Evolutionary conservation across 2,797 vertebrate species (phyloP).

Genomic region (Cuculus canorus): DNA sequence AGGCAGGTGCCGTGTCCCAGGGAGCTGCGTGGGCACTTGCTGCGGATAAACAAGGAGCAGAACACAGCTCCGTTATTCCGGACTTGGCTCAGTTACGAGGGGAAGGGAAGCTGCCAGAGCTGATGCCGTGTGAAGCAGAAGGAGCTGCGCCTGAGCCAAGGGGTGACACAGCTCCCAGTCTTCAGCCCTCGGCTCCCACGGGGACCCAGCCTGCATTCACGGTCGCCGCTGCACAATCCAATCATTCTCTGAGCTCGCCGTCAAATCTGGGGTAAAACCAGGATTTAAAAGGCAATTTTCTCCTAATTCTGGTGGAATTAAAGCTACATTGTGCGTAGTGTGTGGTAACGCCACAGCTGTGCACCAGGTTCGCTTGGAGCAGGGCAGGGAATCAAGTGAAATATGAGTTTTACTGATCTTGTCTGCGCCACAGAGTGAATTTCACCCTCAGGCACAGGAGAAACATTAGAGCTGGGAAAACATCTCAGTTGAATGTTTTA

Average conservation of each 20-base stretch:
- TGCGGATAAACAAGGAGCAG: neutral
- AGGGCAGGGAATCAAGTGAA: neutral
- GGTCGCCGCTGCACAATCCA: fast-evolving
- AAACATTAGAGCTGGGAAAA: neutral
- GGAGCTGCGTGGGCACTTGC: neutral
- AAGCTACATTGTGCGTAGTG: neutral
- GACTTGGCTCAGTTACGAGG: neutral
- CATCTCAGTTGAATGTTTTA: neutral
- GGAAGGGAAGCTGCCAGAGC: neutral
- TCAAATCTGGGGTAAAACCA: neutral
- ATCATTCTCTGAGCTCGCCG: fast-evolving
- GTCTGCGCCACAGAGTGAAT: neutral
- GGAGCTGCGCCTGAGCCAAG: neutral
- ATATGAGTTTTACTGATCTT: conserved; percentile 30
- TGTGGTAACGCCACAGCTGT: neutral
- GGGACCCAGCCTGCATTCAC: neutral
- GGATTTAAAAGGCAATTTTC: neutral
- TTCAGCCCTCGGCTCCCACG: fast-evolving
- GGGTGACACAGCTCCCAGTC: neutral
- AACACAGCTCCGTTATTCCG: neutral
- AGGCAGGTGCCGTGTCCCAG: neutral
- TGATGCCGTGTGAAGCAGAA: neutral
- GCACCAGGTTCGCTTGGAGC: neutral
- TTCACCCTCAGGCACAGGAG: conserved; percentile 12
- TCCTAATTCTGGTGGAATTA: neutral